Evolutionary conservation across 2,888 invertebrate species (phyloP).

Genomic region (Exocentrus adspersus): DNA sequence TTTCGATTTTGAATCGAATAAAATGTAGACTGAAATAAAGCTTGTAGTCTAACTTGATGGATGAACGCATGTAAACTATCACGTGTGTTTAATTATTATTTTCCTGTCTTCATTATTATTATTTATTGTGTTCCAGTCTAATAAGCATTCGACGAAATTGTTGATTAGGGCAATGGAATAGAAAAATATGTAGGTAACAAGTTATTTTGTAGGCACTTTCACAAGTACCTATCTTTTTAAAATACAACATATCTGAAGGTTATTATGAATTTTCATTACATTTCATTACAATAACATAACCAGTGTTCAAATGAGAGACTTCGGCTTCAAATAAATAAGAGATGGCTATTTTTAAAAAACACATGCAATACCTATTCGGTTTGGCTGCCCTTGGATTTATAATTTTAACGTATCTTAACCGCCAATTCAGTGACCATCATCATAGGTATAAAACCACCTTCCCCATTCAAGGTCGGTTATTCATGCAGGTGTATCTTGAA

Average conservation of each 20-base stretch:
- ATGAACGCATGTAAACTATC: too few relatives aligned
- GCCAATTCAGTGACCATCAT: neutral
- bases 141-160: neutral
- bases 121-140: neutral
- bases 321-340: too few relatives aligned
- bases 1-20: neutral
- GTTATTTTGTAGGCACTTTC: too few relatives aligned
- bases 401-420: constrained; percentile 9
- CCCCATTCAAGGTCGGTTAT: constrained; percentile 12
- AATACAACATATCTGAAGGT: too few relatives aligned
- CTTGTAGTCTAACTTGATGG: too few relatives aligned
- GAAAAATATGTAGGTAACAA: neutral
- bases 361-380: too few relatives aligned
- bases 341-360: too few relatives aligned
- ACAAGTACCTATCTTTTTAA: too few relatives aligned
- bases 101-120: neutral
- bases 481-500: constrained; percentile 12
- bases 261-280: too few relatives aligned
- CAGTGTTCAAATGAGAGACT: too few relatives aligned
- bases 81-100: neutral
- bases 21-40: too few relatives aligned
- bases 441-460: neutral
- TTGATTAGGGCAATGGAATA: neutral
- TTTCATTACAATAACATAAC: too few relatives aligned
- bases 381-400: neutral